Evolutionary conservation across 2,888 invertebrate genomes (phyloP), one percentile per base, ranked within the genome.

Genomic region (Rapana venosa): DNA sequence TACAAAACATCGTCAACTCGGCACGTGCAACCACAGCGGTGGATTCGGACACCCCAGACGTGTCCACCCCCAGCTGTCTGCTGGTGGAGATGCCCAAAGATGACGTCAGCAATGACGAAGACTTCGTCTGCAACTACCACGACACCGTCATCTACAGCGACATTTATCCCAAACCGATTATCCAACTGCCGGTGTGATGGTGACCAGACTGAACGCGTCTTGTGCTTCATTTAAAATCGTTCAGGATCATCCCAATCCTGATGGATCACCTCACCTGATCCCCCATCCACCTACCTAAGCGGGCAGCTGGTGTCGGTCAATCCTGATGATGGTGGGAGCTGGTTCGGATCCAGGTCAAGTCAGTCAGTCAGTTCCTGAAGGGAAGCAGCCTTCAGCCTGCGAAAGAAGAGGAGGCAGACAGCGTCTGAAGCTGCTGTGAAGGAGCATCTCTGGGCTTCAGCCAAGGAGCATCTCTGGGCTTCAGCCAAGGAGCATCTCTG

Each of bases 101-200:
- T 47, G 91, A 91, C 13, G 88, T 91, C 79, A 92, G 92, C 15
- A 89, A 91, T 22, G 92, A 92, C 13, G 94, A 94, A 87, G 93
- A 93, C 30, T 91, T 92, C 26, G 90, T 94, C 56, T 90, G 92
- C 86, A 92, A 93, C 26, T 94, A 92, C 88, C 93, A 93, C 90
- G 93, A 93, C 87, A 81, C 91, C 26, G 87, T 92, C 74, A 88
- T 92, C 90, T 91, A 90, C 47, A 92, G 93, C 84, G 92, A 93
- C 92, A 90, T 92, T 22, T 91, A 90, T 15, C 94, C 94, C 4
- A 92, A 92, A 36, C 94, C 94, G 17, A 91, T 94, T 35, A 91
- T 94, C 61, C 90, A 92, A 61, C 90, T 94, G 11, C 92, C 94
- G 5, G 93, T 92, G 5, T 93, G 93, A 93, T 87, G 70, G 74